Conservation (phyloP, 2,113 vertebrate species). For the Coracopsis vasa region DNA sequence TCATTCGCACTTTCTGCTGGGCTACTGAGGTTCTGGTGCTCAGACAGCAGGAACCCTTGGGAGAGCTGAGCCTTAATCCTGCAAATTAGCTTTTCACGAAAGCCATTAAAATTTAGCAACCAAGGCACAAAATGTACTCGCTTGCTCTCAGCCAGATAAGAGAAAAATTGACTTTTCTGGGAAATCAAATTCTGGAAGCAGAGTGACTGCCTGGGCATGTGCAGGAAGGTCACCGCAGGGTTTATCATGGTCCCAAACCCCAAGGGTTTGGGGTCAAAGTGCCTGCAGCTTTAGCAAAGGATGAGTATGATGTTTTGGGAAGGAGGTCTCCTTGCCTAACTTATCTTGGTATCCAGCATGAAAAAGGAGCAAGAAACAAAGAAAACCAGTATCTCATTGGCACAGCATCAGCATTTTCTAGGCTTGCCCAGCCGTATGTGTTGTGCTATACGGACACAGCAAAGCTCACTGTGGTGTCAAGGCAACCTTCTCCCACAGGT, state of each 20-base stretch:
- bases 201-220: rapidly evolving
- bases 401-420: background rate
- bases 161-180: slow-evolving; percentile 27
- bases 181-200: background rate
- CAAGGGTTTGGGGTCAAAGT: background rate
- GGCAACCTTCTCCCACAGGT: background rate
- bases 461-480: background rate
- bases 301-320: rapidly evolving
- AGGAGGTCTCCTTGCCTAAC: background rate
- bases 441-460: background rate
- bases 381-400: background rate
- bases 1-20: background rate
- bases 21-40: background rate
- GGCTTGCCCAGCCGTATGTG: background rate
- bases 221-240: background rate
- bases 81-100: slow-evolving; percentile 43
- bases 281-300: background rate
- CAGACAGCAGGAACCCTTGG: background rate
- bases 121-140: slow-evolving; percentile 5
- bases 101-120: slow-evolving; percentile 49
- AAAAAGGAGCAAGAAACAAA: background rate
- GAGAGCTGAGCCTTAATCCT: slow-evolving; percentile 46
- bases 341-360: background rate
- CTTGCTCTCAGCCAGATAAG: slow-evolving; percentile 31
- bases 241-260: background rate